Evolutionary conservation across 1,140 invertebrate species (phyloP), one percentile per base, ranked within the genome.

Genomic region (Bombus sibiricus): DNA sequence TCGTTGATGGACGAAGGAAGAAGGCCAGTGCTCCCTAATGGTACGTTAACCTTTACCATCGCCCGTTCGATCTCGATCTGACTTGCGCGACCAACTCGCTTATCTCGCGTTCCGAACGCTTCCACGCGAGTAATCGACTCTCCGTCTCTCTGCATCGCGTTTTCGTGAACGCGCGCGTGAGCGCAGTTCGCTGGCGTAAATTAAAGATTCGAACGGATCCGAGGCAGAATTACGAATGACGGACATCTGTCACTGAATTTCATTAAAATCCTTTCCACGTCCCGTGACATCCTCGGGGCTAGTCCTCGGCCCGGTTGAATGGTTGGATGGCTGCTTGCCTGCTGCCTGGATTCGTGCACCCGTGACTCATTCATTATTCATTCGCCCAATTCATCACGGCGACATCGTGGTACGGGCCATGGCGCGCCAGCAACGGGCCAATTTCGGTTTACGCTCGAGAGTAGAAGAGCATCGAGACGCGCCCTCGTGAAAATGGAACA

Each of bases 291-390:
- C 66, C 81, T 83, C 81, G 32, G 18, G 25, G 39, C 75, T 28
- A 64, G 64, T 71, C 39, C 75, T 76, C n/a, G 39, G 32, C 32
- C 41, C 4, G 80, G 34, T 22, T 28, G 13, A 15, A 12, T 28
- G 13, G 25, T n/a, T 41, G 69, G 25, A 39, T 41, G 69, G 69
- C 28, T 68, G 41, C 15, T 37, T n/a, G 41, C 77, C 28, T 62
- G 59, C 22, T 6, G 69, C 12, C 39, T 13, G 80, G 53, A 82
- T 72, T 79, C 83, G 53, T 39, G 76, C 83, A 73, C 77, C 83
- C 83, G 83, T 79, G 83, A 72, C 77, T 85, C 83, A 74, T 85
- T 85, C 77, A 85, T 85, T 85, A 85, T 85, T 85, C 83, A 85
- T 85, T 85, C 83, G 77, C 80, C 77, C 83, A 80, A 85, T 85